Conservation (phyloP, 2,797 vertebrate genomes). For the Pipistrellus kuhlii region DNA sequence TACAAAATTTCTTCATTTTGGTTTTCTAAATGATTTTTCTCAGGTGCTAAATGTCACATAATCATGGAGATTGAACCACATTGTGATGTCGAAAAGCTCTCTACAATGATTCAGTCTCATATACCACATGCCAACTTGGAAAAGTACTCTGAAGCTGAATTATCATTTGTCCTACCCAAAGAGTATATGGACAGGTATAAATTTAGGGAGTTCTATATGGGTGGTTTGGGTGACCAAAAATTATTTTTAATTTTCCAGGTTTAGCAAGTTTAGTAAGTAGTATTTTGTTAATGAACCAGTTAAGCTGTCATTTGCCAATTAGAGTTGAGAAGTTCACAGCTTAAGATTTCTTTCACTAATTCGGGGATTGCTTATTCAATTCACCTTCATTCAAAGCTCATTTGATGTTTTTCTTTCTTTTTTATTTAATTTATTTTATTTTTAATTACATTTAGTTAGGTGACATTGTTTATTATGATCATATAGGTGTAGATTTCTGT, state of each 20-base stretch:
- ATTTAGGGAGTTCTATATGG: not conserved
- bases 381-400: constrained; percentile 6
- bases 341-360: constrained; percentile 16
- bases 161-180: constrained; percentile 96
- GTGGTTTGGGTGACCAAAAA: constrained; percentile 6
- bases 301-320: not conserved
- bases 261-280: constrained; percentile 28
- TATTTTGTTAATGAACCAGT: not conserved
- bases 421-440: not conserved
- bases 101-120: constrained; percentile 92
- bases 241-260: not conserved
- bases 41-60: constrained; percentile 98
- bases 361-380: not conserved
- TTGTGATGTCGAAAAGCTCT: constrained; percentile 93
- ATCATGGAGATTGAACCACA: constrained; percentile 95
- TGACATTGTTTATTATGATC: too few species aligned
- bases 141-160: constrained; percentile 93
- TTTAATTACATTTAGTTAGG: too few species aligned
- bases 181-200: constrained; percentile 93
- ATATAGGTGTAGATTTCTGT: too few species aligned
- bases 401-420: constrained; percentile 17
- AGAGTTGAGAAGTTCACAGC: not conserved
- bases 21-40: constrained; percentile 40
- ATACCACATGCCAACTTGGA: constrained; percentile 94
- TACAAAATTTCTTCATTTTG: constrained; percentile 24